Evolutionary conservation across 2,888 invertebrate species (phyloP).

Genomic region (Pachycephus smyrnensis): DNA sequence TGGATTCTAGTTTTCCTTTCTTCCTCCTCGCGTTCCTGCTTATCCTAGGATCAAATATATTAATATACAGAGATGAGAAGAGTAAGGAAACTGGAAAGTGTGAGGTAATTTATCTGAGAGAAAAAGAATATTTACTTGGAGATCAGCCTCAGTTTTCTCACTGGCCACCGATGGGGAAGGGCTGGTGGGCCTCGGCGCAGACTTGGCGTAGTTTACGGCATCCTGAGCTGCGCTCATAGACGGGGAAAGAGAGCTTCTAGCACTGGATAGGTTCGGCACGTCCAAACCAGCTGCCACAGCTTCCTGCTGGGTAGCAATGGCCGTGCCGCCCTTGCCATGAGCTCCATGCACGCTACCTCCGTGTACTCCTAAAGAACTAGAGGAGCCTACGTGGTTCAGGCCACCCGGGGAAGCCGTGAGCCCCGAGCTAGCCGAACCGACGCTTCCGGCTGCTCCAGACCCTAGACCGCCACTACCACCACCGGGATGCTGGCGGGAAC

Average conservation of each 20-base stretch:
- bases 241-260: conserved; percentile 68
- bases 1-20: conserved; percentile 95
- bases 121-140: conserved; percentile 71
- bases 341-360: conserved; percentile 38
- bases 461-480: conserved; percentile 59
- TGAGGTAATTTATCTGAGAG: neutral
- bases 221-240: conserved; percentile 66
- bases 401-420: conserved; percentile 55
- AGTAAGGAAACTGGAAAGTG: neutral
- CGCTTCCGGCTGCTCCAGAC: conserved; percentile 59
- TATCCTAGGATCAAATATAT: conserved; percentile 73
- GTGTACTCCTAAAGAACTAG: conserved; percentile 26
- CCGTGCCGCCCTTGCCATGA: conserved; percentile 57
- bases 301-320: conserved; percentile 31
- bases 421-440: conserved; percentile 68
- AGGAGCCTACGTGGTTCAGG: conserved; percentile 25
- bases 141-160: conserved; percentile 87
- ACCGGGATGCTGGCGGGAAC: conserved; percentile 67
- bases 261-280: conserved; percentile 54
- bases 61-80: neutral
- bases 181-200: conserved; percentile 83
- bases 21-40: conserved; percentile 96
- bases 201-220: conserved; percentile 70
- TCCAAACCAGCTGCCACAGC: conserved; percentile 52
- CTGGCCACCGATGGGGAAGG: conserved; percentile 93